Evolutionary conservation across 2,113 vertebrate genomes (phyloP).

Genomic region (Pseudois nayaur): DNA sequence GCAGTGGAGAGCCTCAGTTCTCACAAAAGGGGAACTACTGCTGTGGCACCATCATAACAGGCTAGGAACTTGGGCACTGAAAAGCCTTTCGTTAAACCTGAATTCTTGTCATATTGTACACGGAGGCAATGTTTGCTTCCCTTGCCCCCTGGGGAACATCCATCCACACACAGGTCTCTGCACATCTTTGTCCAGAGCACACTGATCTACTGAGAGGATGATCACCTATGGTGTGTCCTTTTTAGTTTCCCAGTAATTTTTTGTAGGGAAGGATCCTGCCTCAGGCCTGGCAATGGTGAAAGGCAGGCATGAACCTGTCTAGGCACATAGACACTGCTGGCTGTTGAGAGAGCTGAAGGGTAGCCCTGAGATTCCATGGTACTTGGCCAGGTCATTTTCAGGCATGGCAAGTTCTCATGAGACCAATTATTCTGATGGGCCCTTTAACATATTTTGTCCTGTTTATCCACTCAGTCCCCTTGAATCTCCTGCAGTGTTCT

Average conservation of each 20-base stretch:
- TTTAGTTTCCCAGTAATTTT: background rate
- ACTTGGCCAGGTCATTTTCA: background rate
- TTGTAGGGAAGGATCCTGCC: background rate
- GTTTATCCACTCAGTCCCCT: rapidly evolving
- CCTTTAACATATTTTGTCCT: background rate
- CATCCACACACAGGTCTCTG: background rate
- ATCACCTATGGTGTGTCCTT: background rate
- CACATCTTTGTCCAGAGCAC: too few species aligned
- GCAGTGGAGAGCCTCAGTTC: background rate
- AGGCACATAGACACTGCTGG: background rate
- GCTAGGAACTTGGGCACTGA: background rate
- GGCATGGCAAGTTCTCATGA: background rate
- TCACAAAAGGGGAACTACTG: background rate
- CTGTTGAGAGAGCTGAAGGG: background rate
- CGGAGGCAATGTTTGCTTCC: background rate
- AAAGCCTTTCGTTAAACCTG: background rate
- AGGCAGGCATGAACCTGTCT: background rate
- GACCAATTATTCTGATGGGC: background rate
- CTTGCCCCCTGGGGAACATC: background rate
- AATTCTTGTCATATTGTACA: background rate
- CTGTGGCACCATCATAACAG: background rate
- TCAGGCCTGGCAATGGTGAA: background rate
- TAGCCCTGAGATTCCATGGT: background rate
- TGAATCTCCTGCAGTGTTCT: background rate
- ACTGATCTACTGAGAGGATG: background rate